Evolutionary conservation across 2,797 vertebrate genomes (phyloP).

Genomic region (Sebastiscus albofasciatus): DNA sequence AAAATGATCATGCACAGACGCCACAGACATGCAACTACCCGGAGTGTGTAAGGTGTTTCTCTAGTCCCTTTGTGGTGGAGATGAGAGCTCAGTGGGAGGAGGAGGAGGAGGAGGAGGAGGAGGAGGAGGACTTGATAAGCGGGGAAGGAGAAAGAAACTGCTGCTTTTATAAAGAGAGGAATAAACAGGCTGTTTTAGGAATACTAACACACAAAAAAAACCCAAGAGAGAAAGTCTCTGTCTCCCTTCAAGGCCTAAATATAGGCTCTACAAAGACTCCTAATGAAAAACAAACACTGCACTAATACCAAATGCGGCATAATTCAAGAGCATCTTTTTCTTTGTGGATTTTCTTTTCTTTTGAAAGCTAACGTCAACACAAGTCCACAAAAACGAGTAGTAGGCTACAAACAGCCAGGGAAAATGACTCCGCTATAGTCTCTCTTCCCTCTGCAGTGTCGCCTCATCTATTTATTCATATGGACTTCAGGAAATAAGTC

Average conservation of each 20-base stretch:
- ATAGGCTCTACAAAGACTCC: slow-evolving; percentile 51
- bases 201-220: slow-evolving; percentile 47
- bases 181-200: slow-evolving; percentile 52
- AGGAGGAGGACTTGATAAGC: slow-evolving; percentile 59
- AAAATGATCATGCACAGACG: slow-evolving; percentile 38
- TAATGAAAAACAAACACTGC: slow-evolving; percentile 68
- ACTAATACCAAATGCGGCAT: slow-evolving; percentile 35
- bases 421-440: slow-evolving; percentile 11
- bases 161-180: slow-evolving; percentile 55
- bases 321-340: slow-evolving; percentile 56
- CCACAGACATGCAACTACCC: slow-evolving; percentile 1
- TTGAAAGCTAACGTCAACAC: slow-evolving; percentile 48
- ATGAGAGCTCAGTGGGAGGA: slow-evolving; percentile 56
- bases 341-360: slow-evolving; percentile 45
- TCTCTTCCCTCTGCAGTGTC: slow-evolving; percentile 20
- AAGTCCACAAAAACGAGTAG: slow-evolving; percentile 33
- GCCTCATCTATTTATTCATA: slow-evolving; percentile 68
- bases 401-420: slow-evolving; percentile 25
- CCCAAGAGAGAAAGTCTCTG: slow-evolving; percentile 42
- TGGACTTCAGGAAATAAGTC: slow-evolving; percentile 72
- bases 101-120: slow-evolving; percentile 42
- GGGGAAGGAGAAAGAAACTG: slow-evolving; percentile 33
- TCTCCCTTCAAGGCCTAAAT: slow-evolving; percentile 50
- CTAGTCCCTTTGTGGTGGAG: slow-evolving; percentile 52
- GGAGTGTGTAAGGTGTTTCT: slow-evolving; percentile 43